phyloP scores from a whole-genome alignment of 2,797 vertebrate species.

The Podarcis siculus region DNA sequence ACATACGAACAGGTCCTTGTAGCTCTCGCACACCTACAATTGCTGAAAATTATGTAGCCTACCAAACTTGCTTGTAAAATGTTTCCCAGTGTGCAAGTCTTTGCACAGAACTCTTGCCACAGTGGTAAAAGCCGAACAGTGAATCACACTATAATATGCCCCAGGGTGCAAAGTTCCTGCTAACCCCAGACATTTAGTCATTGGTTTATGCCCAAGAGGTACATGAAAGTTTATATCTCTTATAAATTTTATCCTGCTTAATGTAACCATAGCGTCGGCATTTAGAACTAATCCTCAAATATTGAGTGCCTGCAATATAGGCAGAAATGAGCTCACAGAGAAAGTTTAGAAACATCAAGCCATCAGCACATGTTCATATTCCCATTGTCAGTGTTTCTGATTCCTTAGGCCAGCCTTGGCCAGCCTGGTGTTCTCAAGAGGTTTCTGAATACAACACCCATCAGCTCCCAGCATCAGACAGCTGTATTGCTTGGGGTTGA shows the following conservation, averaged over 20 bases:
- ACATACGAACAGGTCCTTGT: neutral
- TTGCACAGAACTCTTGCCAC: neutral
- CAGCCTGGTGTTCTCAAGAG: too few species aligned
- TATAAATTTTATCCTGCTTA: constrained; percentile 29
- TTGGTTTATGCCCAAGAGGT: constrained; percentile 60
- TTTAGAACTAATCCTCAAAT: neutral
- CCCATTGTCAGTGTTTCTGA: neutral
- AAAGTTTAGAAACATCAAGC: constrained; percentile 30
- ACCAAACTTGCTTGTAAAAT: neutral
- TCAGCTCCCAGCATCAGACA: too few species aligned
- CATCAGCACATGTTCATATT: neutral
- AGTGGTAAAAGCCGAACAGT: neutral
- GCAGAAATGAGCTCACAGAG: neutral
- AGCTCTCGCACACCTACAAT: neutral
- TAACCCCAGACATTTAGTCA: constrained; percentile 58
- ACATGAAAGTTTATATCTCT: constrained; percentile 51
- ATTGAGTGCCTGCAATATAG: neutral
- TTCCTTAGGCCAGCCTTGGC: neutral
- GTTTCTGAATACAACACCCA: too few species aligned
- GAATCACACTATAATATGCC: constrained; percentile 40
- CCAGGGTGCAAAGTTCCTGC: constrained; percentile 38
- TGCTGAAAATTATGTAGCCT: neutral
- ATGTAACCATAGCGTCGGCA: neutral
- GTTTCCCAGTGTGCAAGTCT: neutral
- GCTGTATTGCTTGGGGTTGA: too few species aligned